Evolutionary conservation across 2,888 invertebrate genomes (phyloP).

Genomic region (Rhagonycha lutea): DNA sequence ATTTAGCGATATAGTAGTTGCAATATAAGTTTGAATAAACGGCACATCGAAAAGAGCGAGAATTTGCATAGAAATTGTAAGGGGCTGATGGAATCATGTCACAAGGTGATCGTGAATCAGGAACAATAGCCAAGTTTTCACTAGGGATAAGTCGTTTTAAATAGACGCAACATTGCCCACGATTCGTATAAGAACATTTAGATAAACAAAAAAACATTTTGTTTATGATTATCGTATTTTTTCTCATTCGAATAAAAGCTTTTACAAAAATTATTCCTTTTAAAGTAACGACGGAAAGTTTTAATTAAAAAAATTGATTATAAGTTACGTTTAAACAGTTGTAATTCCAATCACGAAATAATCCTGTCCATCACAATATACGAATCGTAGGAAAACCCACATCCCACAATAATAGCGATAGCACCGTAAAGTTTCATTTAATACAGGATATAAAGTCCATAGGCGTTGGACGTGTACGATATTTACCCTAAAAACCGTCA

Average conservation of each 20-base stretch:
- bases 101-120: conserved; percentile 56
- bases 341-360: conserved; percentile 36
- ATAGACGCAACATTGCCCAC: conserved; percentile 12
- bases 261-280: not conserved
- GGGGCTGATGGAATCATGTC: conserved; percentile 55
- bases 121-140: conserved; percentile 39
- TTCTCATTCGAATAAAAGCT: not conserved
- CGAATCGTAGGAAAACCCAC: conserved; percentile 49
- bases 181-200: not conserved
- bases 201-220: conserved; percentile 1
- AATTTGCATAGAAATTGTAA: conserved; percentile 55
- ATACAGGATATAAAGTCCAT: conserved; percentile 52
- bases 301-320: not conserved
- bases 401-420: conserved; percentile 48
- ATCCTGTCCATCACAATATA: conserved; percentile 39
- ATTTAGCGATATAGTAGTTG: conserved; percentile 40
- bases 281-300: not conserved
- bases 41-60: conserved; percentile 33
- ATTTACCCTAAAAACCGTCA: conserved; percentile 29
- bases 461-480: conserved; percentile 52
- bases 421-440: conserved; percentile 55
- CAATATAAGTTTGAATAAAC: conserved; percentile 40
- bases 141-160: conserved; percentile 26
- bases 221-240: not conserved
- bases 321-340: not conserved